Evolutionary conservation across 2,888 invertebrate species (phyloP), one percentile per base, ranked within the genome.

Genomic region (Catonia carolina): DNA sequence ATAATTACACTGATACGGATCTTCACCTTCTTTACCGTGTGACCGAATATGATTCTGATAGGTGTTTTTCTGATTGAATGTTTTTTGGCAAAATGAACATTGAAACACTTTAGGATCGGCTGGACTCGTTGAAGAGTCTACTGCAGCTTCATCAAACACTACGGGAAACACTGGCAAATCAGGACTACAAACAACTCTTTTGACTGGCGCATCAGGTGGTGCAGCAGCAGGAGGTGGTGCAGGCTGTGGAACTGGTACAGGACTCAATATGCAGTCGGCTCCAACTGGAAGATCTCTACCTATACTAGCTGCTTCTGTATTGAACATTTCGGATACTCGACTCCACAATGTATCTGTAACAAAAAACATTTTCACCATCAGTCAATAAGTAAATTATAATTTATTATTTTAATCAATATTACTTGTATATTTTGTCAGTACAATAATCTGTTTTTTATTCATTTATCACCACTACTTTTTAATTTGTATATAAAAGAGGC

Each of bases 1-100:
- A 65, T 90, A 89, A 73, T 91, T 88, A 74, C 92, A 92, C 62
- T 86, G 83, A 74, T 91, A 91, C 18, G 89, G 89, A 74, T 90
- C 90, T 35, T 74, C 75, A 45, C 72, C 71, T 22, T 75, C 74
- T 56, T 66, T 67, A 23, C 61, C 58, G 72, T 87, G 87, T n/a
- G 79, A 79, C 59, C 81, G 76, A 23, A 81, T 71, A 67, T 83
- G 82, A 67, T 84, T 86, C 61, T 86, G 86, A 65, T 86, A 82
- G 1, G 85, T 82, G 70, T 81, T 85, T 69, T 86, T 84, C 66
- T 86, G 86, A 45, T 83, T 82, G 67, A 88, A 86, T 59, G 78
- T 82, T 74, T 87, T 82, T 61, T 83, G 84, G 68, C 87, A 87
- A 68, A 85, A 80, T 51, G 82, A 78, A 70, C 87, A 88, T 65